Base-by-base conservation (phyloP, 2,797 vertebrate genomes). In the Sebastes iracundus region DNA sequence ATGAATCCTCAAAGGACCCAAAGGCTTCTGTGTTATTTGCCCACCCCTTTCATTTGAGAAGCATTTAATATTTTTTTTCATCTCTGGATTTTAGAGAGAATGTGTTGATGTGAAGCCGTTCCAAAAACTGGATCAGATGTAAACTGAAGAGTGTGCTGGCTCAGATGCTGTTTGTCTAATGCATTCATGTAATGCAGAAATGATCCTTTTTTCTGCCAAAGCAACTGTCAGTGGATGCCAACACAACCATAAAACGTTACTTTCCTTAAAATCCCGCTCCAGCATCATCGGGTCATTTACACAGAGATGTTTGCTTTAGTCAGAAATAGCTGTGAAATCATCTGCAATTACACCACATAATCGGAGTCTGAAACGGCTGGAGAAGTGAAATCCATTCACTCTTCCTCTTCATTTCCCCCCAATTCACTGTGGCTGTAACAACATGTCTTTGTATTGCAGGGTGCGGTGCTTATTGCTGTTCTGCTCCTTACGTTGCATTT, bases 271-370 rank as follows among this genome's bases (percentile, higher is more conserved):
- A 66, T 16, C 16, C 13, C 0, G 1, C 32, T 67, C 58, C 22
- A 59, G 55, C 27, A 56, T 64, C 59, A 74, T 38, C 2, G 2
- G 67, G 30, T 62, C 60, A 72, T 92, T 92, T 87, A 74, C 55
- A 65, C 86, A 72, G 87, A 83, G 77, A 85, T 88, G 87, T 92
- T 90, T 89, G 78, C 59, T 86, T 89, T 86, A 72, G 80, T 55
- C 66, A 71, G 68, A 73, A 78, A 84, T 55, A 38, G 64, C 67
- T 75, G 30, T 72, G 56, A 69, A 87, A 88, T 85, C 60, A 87
- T 88, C 67, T 67, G 61, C 58, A 63, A 80, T 81, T 84, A 87
- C 0, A 7, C 35, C 5, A 68, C 60, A 78, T 84, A 80, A 82
- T 84, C 75, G 65, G 49, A n/a, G 59, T 84, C 72, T 84, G 82